Evolutionary conservation across 2,797 vertebrate genomes (phyloP).

Genomic region (Scolopax rusticola): DNA sequence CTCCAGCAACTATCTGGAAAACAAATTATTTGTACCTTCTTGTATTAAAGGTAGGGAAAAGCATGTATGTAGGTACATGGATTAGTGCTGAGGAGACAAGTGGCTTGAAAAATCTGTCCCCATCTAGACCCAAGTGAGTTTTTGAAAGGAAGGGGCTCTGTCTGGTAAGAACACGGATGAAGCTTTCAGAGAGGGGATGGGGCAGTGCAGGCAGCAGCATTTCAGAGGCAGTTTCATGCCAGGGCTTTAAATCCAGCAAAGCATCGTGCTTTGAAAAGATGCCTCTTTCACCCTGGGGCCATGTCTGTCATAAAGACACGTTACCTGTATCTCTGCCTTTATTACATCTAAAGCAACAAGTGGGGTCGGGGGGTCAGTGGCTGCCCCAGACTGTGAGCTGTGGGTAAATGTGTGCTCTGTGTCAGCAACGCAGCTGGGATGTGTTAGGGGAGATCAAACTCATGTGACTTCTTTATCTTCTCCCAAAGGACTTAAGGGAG

Average conservation of each 20-base stretch:
- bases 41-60: not conserved
- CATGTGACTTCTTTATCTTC: not conserved
- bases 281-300: not conserved
- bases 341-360: not conserved
- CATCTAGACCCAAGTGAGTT: not conserved
- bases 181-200: not conserved
- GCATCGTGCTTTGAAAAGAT: not conserved
- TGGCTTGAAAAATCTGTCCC: not conserved
- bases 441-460: not conserved
- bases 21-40: not conserved
- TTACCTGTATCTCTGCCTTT: not conserved
- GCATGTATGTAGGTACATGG: fast-evolving
- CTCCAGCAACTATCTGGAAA: not conserved
- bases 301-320: fast-evolving
- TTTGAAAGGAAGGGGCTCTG: not conserved
- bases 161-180: not conserved
- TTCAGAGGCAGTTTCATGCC: not conserved
- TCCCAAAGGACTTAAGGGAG: not conserved
- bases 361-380: not conserved
- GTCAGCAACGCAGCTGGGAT: not conserved
- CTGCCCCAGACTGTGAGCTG: not conserved
- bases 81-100: not conserved
- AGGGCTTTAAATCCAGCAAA: not conserved
- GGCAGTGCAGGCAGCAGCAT: fast-evolving
- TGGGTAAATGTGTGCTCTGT: not conserved